Conservation (phyloP, 2,797 vertebrate species). For the Calcarius lapponicus region DNA sequence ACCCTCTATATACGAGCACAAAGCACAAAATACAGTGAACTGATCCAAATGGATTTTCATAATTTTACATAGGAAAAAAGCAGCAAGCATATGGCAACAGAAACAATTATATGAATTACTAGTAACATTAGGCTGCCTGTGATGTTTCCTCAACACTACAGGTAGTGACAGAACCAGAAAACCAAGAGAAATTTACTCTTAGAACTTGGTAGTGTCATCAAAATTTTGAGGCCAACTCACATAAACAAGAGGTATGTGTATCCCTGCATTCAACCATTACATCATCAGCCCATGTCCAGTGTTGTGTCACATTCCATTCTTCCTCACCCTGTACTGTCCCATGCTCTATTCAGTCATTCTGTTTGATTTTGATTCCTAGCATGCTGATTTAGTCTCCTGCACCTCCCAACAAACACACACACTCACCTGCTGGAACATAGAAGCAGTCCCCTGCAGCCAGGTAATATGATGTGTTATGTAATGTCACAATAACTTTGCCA, state of each 20-base stretch:
- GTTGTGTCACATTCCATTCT: background rate
- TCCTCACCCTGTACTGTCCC: background rate
- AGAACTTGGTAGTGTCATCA: background rate
- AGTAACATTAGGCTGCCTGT: background rate
- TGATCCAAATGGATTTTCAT: background rate
- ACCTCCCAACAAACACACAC: background rate
- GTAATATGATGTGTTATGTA: constrained; percentile 65
- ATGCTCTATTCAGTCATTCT: background rate
- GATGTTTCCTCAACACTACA: background rate
- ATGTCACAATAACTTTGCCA: constrained; percentile 71
- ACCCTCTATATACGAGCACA: background rate
- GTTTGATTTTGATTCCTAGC: background rate
- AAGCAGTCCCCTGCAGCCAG: constrained; percentile 75
- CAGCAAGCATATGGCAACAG: background rate
- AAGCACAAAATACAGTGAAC: background rate
- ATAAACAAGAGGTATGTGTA: background rate
- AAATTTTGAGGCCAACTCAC: background rate
- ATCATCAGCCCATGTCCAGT: background rate
- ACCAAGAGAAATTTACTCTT: background rate
- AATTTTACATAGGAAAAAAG: background rate
- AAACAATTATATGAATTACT: background rate
- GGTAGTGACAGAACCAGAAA: background rate
- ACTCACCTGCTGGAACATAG: constrained; percentile 78
- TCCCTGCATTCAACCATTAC: background rate
- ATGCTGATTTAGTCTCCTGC: background rate